phyloP scores from a whole-genome alignment of 2,797 vertebrate species.

The Enteromius argenteus region DNA sequence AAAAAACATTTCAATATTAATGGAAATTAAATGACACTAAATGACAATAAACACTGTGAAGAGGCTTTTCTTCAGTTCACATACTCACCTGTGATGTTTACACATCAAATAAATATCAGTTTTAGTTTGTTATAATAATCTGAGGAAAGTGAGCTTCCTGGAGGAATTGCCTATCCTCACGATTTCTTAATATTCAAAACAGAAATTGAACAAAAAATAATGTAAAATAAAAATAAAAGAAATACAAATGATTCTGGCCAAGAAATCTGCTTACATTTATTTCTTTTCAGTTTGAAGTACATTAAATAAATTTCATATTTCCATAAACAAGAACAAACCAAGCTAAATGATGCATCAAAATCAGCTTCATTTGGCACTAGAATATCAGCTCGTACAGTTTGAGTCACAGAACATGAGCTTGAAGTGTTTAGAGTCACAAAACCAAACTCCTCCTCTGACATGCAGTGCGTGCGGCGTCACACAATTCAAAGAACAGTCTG shows the following conservation, averaged over 20 bases:
- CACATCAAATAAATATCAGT: background rate
- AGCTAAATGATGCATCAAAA: constrained; percentile 25
- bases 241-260: constrained; percentile 60
- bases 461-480: background rate
- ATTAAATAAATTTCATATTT: constrained; percentile 42
- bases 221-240: constrained; percentile 58
- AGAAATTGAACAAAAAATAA: constrained; percentile 58
- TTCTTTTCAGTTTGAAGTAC: constrained; percentile 47
- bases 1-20: background rate
- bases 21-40: background rate
- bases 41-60: background rate
- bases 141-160: background rate
- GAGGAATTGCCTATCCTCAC: background rate
- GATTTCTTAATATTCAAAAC: background rate
- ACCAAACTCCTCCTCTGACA: background rate
- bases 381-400: constrained; percentile 9
- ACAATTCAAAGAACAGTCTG: background rate
- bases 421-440: background rate
- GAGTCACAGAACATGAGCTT: background rate
- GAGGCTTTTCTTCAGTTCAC: background rate
- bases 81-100: constrained; percentile 4
- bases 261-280: constrained; percentile 56
- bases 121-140: background rate
- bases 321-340: constrained; percentile 17
- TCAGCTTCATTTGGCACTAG: constrained; percentile 48